These are phyloP conservation scores for Gavialis gangeticus DNA, from an alignment of 2,113 vertebrate genomes.

Conservation along the genomic window DNA sequence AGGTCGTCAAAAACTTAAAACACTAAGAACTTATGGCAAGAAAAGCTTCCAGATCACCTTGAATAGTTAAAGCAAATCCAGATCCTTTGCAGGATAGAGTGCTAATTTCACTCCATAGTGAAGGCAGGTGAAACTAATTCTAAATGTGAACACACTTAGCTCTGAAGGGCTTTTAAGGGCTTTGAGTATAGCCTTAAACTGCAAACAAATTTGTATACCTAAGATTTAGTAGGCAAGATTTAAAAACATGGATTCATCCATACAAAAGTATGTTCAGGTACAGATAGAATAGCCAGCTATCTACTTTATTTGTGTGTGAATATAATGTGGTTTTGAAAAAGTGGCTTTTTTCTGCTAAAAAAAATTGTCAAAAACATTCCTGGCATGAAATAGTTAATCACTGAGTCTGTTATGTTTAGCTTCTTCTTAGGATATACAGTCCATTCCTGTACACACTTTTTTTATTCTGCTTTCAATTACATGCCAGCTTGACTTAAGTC, in stretches of 20 bases:
- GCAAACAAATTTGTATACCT: too few relatives aligned
- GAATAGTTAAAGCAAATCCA: not conserved
- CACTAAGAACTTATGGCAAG: not conserved
- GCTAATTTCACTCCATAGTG: not conserved
- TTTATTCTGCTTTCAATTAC: not conserved
- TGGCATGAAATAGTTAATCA: not conserved
- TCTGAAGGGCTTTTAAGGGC: too few relatives aligned
- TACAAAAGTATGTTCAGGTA: not conserved
- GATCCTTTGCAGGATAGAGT: not conserved
- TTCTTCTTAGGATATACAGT: not conserved
- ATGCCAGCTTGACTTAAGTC: not conserved
- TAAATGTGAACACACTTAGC: not conserved
- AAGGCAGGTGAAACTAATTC: not conserved
- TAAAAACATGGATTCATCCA: too few relatives aligned
- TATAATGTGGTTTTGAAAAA: not conserved
- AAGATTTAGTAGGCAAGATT: too few relatives aligned
- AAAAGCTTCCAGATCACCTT: not conserved
- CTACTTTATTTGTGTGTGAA: not conserved
- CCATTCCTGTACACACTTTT: too few relatives aligned
- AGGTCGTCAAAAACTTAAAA: not conserved
- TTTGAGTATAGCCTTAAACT: too few relatives aligned
- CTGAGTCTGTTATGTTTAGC: not conserved
- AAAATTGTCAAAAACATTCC: not conserved
- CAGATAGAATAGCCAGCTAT: not conserved
- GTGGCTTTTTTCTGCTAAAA: not conserved